phyloP scores from a whole-genome alignment of 2,888 invertebrate genomes.

The Drosophila neutralis region DNA sequence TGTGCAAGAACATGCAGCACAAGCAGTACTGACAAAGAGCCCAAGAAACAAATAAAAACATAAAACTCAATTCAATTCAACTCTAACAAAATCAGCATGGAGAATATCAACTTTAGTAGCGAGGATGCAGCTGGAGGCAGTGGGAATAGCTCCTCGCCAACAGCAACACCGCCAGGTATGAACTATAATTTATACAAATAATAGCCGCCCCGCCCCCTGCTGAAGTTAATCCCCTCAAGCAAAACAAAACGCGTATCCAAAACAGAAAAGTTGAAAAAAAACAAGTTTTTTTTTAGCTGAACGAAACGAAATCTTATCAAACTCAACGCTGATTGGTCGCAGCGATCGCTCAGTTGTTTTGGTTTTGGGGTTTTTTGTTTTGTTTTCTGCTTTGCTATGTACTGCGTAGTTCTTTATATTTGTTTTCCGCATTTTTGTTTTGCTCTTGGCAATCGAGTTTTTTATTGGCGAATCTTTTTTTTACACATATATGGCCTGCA shows the following conservation, averaged over 20 bases:
- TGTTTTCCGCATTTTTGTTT: conserved; percentile 56
- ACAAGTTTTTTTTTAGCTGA: background rate
- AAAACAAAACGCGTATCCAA: conserved; percentile 27
- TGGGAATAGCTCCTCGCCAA: conserved; percentile 20
- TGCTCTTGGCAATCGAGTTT: conserved; percentile 65
- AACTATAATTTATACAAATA: conserved; percentile 3
- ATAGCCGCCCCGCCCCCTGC: background rate
- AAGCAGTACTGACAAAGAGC: conserved; percentile 14
- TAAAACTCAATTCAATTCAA: conserved; percentile 14
- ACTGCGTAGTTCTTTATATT: conserved; percentile 71
- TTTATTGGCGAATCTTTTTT: conserved; percentile 68
- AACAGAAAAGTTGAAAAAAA: conserved; percentile 33
- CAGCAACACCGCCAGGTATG: conserved; percentile 27
- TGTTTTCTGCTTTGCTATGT: conserved; percentile 46
- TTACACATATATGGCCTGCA: conserved; percentile 1
- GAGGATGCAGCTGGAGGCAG: conserved; percentile 21
- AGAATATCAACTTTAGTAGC: conserved; percentile 22
- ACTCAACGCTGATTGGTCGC: conserved; percentile 69
- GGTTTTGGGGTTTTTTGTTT: conserved; percentile 23
- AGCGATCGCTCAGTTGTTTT: conserved; percentile 48
- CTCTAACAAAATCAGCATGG: conserved; percentile 41
- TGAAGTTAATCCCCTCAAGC: background rate
- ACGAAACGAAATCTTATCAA: conserved; percentile 69
- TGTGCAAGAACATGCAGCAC: conserved; percentile 27
- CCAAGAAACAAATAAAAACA: background rate